Conservation (phyloP, 1,140 invertebrate species). For the Anoplolepis gracilipes region DNA sequence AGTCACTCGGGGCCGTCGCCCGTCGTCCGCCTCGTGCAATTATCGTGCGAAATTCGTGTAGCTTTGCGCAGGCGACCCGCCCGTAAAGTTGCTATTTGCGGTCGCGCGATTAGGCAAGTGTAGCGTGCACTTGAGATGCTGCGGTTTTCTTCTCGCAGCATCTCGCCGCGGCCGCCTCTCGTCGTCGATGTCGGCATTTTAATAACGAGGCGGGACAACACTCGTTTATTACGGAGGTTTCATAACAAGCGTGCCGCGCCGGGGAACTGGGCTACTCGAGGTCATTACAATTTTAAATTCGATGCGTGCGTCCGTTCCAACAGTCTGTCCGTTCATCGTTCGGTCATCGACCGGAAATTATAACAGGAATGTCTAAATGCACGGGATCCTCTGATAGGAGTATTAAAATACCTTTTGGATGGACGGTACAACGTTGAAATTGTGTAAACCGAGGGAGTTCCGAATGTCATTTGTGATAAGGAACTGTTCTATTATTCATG, state of each 20-base stretch:
- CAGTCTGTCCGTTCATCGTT: slow-evolving; percentile 5
- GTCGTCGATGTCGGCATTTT: slow-evolving; percentile 60
- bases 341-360: slow-evolving; percentile 16
- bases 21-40: slow-evolving; percentile 50
- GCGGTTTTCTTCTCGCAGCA: slow-evolving; percentile 66
- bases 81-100: slow-evolving; percentile 63
- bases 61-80: slow-evolving; percentile 55
- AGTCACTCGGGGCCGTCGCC: not conserved
- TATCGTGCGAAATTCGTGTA: slow-evolving; percentile 65
- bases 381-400: not conserved
- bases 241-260: slow-evolving; percentile 58
- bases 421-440: too few relatives aligned
- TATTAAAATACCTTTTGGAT: not conserved
- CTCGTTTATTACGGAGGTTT: slow-evolving; percentile 72
- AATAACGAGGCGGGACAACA: slow-evolving; percentile 59
- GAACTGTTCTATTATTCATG: not conserved
- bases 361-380: not conserved
- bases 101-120: slow-evolving; percentile 70
- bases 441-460: too few relatives aligned
- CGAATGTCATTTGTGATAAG: not conserved
- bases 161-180: slow-evolving; percentile 21
- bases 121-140: slow-evolving; percentile 75
- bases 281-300: slow-evolving; percentile 40
- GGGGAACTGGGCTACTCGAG: slow-evolving; percentile 37
- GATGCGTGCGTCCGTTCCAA: too few relatives aligned